phyloP scores from a whole-genome alignment of 2,888 invertebrate species.

The Nephrotoma flavescens region DNA sequence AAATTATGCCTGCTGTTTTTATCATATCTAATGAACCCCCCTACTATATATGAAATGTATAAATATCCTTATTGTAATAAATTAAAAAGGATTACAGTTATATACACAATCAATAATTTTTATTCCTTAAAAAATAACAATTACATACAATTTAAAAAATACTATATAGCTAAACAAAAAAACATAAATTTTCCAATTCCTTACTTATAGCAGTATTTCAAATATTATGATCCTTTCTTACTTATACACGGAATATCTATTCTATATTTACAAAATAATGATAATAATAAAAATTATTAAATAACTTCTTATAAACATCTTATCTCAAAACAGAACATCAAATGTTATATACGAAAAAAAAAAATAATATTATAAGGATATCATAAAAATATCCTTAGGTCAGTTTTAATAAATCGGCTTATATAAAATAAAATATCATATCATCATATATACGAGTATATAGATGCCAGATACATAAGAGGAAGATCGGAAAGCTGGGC shows the following conservation, averaged over 20 bases:
- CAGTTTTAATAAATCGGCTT: conserved; percentile 5
- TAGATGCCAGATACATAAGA: neutral
- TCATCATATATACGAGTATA: neutral
- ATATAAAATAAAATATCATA: neutral
- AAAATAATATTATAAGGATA: neutral
- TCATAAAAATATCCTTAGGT: conserved; percentile 6
- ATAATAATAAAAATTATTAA: neutral
- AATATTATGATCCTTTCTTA: neutral
- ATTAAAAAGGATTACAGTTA: neutral
- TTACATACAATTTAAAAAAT: neutral
- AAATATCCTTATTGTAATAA: neutral
- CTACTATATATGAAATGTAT: neutral
- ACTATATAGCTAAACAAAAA: neutral
- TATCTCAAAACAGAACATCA: neutral
- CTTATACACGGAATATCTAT: neutral
- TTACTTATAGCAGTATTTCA: neutral
- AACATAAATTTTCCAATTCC: neutral
- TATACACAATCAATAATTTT: neutral
- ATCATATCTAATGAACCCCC: neutral
- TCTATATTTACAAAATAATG: neutral
- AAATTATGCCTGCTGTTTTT: neutral
- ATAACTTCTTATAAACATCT: neutral
- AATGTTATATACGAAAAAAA: neutral
- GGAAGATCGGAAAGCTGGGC: neutral
- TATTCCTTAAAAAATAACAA: neutral